Percentiles rank a stretch among this genome's conserved stretches.
phyloP scores from a whole-genome alignment of 2,888 invertebrate genomes.

The Andrena dorsata region DNA sequence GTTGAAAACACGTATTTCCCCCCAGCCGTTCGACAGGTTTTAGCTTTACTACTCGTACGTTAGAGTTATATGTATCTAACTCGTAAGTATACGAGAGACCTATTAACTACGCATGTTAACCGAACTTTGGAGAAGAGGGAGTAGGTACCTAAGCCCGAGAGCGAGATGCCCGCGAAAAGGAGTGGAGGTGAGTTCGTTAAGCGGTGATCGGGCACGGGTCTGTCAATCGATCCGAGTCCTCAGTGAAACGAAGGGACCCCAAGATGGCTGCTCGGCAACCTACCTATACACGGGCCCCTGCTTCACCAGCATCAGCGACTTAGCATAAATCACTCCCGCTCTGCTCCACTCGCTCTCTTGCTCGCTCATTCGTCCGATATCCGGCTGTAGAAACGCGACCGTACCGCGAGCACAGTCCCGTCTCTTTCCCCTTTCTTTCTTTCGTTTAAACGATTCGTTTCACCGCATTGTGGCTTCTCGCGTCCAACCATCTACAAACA shows the following conservation, averaged over 20 bases:
- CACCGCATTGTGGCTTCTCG: not conserved
- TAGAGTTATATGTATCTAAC: too few species aligned
- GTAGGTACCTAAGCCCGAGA: not conserved
- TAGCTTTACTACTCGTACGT: not conserved
- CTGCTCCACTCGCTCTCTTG: constrained; percentile 65
- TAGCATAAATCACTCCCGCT: constrained; percentile 84
- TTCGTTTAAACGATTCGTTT: constrained; percentile 20
- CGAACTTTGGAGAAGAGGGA: too few species aligned
- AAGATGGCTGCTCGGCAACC: constrained; percentile 73
- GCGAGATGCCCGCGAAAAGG: constrained; percentile 35
- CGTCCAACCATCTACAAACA: not conserved
- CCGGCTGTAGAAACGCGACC: constrained; percentile 69
- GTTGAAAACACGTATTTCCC: constrained; percentile 7
- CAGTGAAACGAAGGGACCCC: constrained; percentile 73
- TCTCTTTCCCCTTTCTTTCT: constrained; percentile 27
- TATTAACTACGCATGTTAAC: too few species aligned
- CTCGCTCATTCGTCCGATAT: constrained; percentile 60
- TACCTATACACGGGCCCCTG: constrained; percentile 77
- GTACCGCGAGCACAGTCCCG: constrained; percentile 50
- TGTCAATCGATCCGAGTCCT: constrained; percentile 72
- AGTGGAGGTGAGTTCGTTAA: constrained; percentile 69
- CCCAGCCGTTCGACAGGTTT: not conserved
- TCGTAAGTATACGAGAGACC: too few species aligned
- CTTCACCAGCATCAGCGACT: constrained; percentile 81
- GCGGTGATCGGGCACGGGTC: constrained; percentile 67